phyloP scores from a whole-genome alignment of 1,140 invertebrate genomes.

The Carcinoscorpius rotundicauda region DNA sequence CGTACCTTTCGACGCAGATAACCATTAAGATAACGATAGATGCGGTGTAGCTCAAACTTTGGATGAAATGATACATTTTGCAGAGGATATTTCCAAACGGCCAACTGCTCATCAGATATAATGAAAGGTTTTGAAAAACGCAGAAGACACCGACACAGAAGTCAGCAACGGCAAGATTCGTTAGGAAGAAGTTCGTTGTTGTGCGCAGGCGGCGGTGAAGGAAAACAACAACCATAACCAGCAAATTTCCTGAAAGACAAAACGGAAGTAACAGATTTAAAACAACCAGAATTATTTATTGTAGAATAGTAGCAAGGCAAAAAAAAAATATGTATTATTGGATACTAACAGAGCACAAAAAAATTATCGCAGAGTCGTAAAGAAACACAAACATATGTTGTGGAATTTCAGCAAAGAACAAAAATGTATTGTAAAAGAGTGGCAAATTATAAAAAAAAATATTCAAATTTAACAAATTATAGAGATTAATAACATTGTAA shows the following conservation, averaged over 20 bases:
- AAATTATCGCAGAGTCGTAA: too few species aligned
- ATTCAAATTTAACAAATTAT: too few species aligned
- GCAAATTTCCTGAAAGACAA: constrained; percentile 53
- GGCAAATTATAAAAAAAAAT: too few species aligned
- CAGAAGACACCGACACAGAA: constrained; percentile 73
- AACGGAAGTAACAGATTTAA: too few species aligned
- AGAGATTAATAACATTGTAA: too few species aligned
- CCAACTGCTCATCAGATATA: constrained; percentile 61
- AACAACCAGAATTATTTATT: too few species aligned
- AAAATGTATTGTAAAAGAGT: too few species aligned
- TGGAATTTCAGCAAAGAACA: too few species aligned
- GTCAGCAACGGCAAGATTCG: constrained; percentile 68
- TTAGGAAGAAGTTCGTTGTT: constrained; percentile 72
- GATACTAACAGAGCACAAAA: too few species aligned
- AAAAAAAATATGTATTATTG: too few species aligned
- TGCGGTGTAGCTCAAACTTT: constrained; percentile 63
- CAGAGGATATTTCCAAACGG: constrained; percentile 62
- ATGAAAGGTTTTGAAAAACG: constrained; percentile 65
- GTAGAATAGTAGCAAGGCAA: too few species aligned
- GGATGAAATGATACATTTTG: constrained; percentile 70
- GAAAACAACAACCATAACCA: constrained; percentile 67
- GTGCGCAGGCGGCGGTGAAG: constrained; percentile 58
- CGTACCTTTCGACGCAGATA: constrained; percentile 66
- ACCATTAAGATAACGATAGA: constrained; percentile 67
- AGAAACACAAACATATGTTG: too few species aligned